phyloP scores from a whole-genome alignment of 2,888 invertebrate species.

The Dasysyrphus tricinctus region DNA sequence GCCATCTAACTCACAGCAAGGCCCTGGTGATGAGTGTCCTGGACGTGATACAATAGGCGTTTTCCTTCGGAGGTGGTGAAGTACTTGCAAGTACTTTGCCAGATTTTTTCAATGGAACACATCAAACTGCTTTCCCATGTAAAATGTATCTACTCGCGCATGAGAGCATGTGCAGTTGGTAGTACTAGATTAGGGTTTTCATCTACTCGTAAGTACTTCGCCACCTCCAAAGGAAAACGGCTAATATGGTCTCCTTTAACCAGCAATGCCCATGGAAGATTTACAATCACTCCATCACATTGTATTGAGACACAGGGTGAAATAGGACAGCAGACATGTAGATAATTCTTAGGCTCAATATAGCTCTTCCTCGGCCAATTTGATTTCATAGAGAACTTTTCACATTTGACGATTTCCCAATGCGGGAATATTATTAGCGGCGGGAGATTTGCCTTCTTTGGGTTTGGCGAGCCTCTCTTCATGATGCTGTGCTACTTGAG shows the following conservation, averaged over 20 bases:
- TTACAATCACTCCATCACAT: conserved; percentile 94
- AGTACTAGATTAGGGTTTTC: no score
- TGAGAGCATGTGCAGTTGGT: no score
- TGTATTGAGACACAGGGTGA: conserved; percentile 97
- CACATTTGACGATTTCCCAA: conserved; percentile 42
- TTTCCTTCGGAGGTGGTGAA: no score
- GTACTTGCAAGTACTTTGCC: neutral
- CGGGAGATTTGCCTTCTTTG: conserved; percentile 57
- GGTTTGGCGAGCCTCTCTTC: conserved; percentile 84
- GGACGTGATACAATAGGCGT: conserved; percentile 89
- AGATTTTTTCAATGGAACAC: no score
- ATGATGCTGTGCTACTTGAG: conserved; percentile 88
- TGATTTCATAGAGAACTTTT: conserved; percentile 80
- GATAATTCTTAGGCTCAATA: conserved; percentile 90
- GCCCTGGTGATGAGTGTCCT: conserved; percentile 91
- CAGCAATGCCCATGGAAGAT: conserved; percentile 90
- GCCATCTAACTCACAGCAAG: conserved; percentile 85
- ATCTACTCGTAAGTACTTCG: no score
- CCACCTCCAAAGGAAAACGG: no score
- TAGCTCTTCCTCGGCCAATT: conserved; percentile 81
- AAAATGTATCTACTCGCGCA: no score
- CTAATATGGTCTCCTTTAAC: conserved; percentile 95
- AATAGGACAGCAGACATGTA: conserved; percentile 92
- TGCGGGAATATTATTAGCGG: conserved; percentile 34
- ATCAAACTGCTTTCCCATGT: no score